A percentile compares a stretch with the other conserved stretches of the same genome.
phyloP scores from a whole-genome alignment of 2,113 vertebrate species.

The Melanerpes formicivorus region DNA sequence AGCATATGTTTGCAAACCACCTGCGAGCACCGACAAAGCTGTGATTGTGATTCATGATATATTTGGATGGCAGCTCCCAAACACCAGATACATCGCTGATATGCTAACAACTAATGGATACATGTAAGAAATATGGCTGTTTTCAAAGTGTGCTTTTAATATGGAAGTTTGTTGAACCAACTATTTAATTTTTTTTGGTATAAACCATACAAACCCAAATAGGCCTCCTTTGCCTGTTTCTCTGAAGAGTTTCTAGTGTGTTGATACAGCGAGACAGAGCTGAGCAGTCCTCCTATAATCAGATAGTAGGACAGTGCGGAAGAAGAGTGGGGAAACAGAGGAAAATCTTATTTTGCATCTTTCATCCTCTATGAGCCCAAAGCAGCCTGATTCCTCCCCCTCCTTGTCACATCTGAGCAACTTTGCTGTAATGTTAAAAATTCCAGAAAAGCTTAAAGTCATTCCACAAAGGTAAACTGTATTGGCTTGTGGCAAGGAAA shows the following conservation, averaged over 20 bases:
- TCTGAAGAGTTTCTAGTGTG: not conserved
- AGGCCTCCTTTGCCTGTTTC: not conserved
- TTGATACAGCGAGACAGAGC: not conserved
- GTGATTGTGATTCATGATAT: conserved; percentile 92
- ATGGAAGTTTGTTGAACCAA: not conserved
- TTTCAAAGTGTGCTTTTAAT: not conserved
- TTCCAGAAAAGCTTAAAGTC: not conserved
- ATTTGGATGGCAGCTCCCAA: conserved; percentile 90
- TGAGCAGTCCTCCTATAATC: accelerated
- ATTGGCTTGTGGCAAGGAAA: not conserved
- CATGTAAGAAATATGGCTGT: conserved; percentile 69
- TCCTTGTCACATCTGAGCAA: accelerated
- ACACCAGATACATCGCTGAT: conserved; percentile 91
- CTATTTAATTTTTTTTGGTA: not conserved
- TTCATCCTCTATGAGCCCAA: not conserved
- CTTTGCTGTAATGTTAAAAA: not conserved
- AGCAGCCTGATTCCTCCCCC: not conserved
- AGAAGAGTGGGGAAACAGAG: not conserved
- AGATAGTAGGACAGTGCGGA: not conserved
- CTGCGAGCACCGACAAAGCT: conserved; percentile 76
- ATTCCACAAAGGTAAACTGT: not conserved
- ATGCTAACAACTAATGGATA: conserved; percentile 90
- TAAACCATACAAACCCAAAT: not conserved
- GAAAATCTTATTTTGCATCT: not conserved
- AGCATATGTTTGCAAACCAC: conserved; percentile 82